Evolutionary conservation across 2,888 invertebrate species (phyloP).

Genomic region (Andrena camellia): DNA sequence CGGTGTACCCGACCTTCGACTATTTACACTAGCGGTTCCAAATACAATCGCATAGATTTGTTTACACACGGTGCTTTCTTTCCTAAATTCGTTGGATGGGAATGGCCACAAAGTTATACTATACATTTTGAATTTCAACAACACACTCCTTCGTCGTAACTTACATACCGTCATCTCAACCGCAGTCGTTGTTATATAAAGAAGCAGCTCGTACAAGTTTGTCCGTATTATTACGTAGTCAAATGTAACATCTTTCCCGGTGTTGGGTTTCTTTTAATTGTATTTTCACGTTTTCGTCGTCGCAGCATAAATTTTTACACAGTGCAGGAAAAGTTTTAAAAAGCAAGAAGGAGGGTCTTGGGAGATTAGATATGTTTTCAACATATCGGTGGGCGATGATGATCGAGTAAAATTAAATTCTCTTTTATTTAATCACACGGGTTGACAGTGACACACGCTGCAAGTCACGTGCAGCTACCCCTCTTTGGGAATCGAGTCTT

Average conservation of each 20-base stretch:
- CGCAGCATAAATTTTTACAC: neutral
- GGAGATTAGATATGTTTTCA: neutral
- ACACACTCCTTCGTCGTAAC: neutral
- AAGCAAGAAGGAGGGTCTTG: neutral
- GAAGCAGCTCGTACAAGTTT: neutral
- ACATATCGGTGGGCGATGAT: neutral
- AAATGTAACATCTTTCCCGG: neutral
- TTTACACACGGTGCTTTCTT: neutral
- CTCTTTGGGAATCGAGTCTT: slow-evolving; percentile 37
- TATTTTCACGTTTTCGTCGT: neutral
- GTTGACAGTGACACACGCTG: slow-evolving; percentile 67
- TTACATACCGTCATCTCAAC: neutral
- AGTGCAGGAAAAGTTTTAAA: neutral
- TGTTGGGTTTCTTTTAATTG: neutral
- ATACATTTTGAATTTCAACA: neutral
- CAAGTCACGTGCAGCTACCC: slow-evolving; percentile 74
- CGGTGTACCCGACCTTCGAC: neutral
- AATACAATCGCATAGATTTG: neutral
- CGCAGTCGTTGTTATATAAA: neutral
- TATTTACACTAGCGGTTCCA: neutral
- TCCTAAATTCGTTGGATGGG: neutral
- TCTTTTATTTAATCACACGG: slow-evolving; percentile 29
- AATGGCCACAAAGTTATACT: neutral
- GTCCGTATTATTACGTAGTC: neutral
- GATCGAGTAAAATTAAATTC: slow-evolving; percentile 16